Evolutionary conservation across 2,113 vertebrate species (phyloP), one percentile per base, ranked within the genome.

Genomic region (Equus quagga): DNA sequence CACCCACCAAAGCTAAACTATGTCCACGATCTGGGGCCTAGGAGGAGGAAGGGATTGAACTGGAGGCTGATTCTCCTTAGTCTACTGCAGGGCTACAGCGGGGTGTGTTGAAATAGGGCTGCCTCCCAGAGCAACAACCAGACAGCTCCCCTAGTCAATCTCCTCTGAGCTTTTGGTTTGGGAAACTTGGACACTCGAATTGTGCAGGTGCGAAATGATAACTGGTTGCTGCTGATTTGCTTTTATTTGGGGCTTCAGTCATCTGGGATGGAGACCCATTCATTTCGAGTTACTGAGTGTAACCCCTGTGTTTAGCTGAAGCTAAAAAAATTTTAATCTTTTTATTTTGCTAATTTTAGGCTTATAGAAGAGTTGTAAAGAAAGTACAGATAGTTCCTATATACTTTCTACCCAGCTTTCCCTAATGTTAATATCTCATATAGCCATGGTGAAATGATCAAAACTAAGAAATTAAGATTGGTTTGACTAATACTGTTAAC

Each of bases 171-270:
- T 56, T 84, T 89, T 46, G 72, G 46, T 65, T 72, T 64, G 79
- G 78, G 28, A 31, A 89, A 46, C 54, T 56, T 89, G 72, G 70
- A 70, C n/a, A 28, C 89, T 69, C 17, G 44, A 12, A 83, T 14
- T 82, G 58, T 26, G 67, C 36, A 31, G 69, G 28, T 83, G 5
- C 31, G 46, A 51, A 78, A 17, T 21, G 65, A 54, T 70, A 83
- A 84, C 14, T 79, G 64, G 49, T 79, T 65, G 60, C 17, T 46
- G 54, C 31, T 70, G 33, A 49, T 56, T 78, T 70, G 23, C 46
- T 84, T 94, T 85, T 93, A 70, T 36, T 91, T 93, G 87, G 58
- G 44, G 36, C 56, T 78, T 91, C 18, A 70, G 46, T 82, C 70
- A 49, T 41, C 72, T 58, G 44, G 8, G 28, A n/a, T 36, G 81